Conservation (phyloP, 2,888 invertebrate genomes). For the Lasioglossum pauxillum region DNA sequence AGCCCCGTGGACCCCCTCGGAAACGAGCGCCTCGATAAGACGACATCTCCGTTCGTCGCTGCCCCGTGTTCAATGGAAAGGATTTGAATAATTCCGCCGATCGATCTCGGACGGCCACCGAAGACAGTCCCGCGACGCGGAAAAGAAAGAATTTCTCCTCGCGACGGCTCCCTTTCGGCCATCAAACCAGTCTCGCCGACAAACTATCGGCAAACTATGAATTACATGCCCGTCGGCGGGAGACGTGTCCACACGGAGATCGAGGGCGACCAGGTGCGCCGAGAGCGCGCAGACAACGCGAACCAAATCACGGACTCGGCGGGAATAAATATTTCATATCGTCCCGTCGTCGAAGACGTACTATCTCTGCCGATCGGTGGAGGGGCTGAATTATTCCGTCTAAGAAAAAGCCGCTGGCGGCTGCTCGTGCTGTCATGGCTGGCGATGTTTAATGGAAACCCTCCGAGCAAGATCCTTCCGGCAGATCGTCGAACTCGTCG, state of each 20-base stretch:
- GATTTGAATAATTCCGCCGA: slow-evolving; percentile 42
- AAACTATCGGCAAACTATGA: slow-evolving; percentile 42
- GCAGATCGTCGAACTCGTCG: not conserved
- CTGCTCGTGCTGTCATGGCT: not conserved
- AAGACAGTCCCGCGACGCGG: not conserved
- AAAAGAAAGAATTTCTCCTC: not conserved
- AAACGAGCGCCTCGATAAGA: slow-evolving; percentile 24
- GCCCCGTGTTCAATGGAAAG: not conserved
- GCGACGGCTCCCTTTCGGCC: not conserved
- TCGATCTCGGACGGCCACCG: slow-evolving; percentile 13
- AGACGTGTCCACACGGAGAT: not conserved
- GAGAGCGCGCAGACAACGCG: not conserved
- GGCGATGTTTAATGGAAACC: slow-evolving; percentile 48
- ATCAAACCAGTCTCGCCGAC: slow-evolving; percentile 19
- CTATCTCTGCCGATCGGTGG: slow-evolving; percentile 18
- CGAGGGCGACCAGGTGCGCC: slow-evolving; percentile 9
- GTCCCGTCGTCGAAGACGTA: slow-evolving; percentile 24
- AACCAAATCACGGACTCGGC: slow-evolving; percentile 43
- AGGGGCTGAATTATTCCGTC: slow-evolving; percentile 50
- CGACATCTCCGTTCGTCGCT: slow-evolving; percentile 17
- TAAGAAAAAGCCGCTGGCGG: not conserved
- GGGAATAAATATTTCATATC: slow-evolving; percentile 59
- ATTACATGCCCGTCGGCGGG: slow-evolving; percentile 5
- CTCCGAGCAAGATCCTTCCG: not conserved
- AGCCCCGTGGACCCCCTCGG: not conserved